Evolutionary conservation across 1,140 invertebrate genomes (phyloP), one percentile per base, ranked within the genome.

Genomic region (Drosophila rufa): DNA sequence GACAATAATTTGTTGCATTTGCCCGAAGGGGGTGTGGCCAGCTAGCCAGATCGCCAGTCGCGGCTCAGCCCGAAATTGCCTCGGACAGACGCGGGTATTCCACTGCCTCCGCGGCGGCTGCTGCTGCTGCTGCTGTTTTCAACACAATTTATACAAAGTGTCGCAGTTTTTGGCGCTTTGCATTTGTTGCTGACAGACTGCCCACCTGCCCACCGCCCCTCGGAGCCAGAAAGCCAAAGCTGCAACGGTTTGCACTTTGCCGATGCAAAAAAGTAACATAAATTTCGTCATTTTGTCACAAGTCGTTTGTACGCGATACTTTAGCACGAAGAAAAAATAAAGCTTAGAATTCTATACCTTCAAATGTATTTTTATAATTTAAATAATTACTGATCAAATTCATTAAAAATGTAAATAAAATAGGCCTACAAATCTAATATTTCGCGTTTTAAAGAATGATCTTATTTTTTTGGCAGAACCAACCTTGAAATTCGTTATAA

Each of bases 211-310:
- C 40, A 51, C 66, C 51, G 46, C 62, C 56, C 42, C 58, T 66
- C 42, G 33, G 64, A 70, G 36, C 33, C 33, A 36, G 33, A 36
- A 36, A 56, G 53, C 36, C 36, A 56, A 70, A 68, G 64, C 60
- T 51, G 79, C 74, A 78, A 61, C 69, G 68, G 62, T 60, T 84
- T 85, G 82, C 83, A 86, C 83, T 86, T 86, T 87, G 79, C 83
- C 69, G 51, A 71, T 75, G 56, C 64, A 80, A 80, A 87, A 89
- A 80, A 79, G 58, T 62, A 80, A 61, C 84, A 87, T 90, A 87
- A 87, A 87, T 87, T 87, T 87, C 84, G 85, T 84, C 84, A 87
- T 87, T 90, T 87, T 87, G 84, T 87, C 85, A 87, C 85, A 84
- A 87, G 76, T 89, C 68, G 84, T 79, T 87, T 71, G 60, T 68